A percentile compares a stretch with the other conserved stretches of the same genome.
Evolutionary conservation across 1,140 invertebrate species (phyloP).

Genomic region (Caerostris extrusa): DNA sequence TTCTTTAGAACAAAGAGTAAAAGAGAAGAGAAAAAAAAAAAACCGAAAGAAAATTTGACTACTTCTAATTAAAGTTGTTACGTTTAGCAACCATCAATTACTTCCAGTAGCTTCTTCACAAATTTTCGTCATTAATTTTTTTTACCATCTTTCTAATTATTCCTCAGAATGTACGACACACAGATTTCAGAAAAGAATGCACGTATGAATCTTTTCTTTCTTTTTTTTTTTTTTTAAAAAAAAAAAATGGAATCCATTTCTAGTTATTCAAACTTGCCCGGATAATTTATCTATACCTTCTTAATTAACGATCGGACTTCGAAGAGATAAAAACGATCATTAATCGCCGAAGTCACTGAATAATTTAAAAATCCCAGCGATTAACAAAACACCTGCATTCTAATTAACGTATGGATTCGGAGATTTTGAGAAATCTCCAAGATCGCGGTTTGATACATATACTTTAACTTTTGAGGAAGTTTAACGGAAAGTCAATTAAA

Average conservation of each 20-base stretch:
- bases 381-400: conserved; percentile 5
- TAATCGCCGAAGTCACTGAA: not conserved
- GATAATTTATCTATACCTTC: not conserved
- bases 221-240: not conserved
- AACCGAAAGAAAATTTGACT: not conserved
- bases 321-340: not conserved
- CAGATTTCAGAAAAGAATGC: not conserved
- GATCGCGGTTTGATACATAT: not conserved
- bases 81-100: not conserved
- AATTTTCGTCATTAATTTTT: not conserved
- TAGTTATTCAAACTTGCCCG: not conserved
- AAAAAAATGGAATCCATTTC: not conserved
- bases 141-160: not conserved
- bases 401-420: not conserved
- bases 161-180: not conserved
- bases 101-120: not conserved
- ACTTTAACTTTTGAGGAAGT: not conserved
- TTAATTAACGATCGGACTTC: not conserved
- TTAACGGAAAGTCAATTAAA: not conserved
- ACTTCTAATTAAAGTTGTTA: conserved; percentile 4
- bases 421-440: not conserved
- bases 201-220: not conserved
- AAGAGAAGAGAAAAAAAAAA: not conserved
- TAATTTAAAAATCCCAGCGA: not conserved
- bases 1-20: not conserved